phyloP scores from a whole-genome alignment of 2,888 invertebrate species.

The Chrysolina haemoptera region DNA sequence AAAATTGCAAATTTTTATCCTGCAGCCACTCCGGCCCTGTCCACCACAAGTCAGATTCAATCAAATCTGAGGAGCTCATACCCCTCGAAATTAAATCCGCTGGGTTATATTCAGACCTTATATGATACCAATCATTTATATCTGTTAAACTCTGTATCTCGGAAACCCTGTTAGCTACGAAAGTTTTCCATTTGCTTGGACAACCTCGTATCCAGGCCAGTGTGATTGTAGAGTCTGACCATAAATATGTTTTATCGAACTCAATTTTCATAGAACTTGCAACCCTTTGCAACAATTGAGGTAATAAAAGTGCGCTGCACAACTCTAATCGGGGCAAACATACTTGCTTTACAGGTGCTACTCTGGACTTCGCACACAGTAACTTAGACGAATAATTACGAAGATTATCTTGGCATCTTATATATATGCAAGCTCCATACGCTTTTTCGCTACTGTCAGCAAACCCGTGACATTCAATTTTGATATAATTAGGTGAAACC shows the following conservation, averaged over 20 bases:
- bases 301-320: slow-evolving; percentile 25
- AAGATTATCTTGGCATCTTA: slow-evolving; percentile 20
- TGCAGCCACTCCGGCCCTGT: not conserved
- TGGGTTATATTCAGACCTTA: slow-evolving; percentile 1
- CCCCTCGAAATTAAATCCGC: slow-evolving; percentile 29
- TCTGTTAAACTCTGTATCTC: slow-evolving; percentile 23
- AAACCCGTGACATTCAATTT: slow-evolving; percentile 5
- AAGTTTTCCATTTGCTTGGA: slow-evolving; percentile 29
- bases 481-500: slow-evolving; percentile 16
- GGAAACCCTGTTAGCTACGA: slow-evolving; percentile 31
- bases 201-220: slow-evolving; percentile 28
- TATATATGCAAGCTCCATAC: slow-evolving; percentile 43
- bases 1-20: not conserved
- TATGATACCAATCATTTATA: slow-evolving; percentile 7
- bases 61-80: not conserved
- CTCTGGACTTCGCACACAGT: slow-evolving; percentile 35
- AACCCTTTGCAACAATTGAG: slow-evolving; percentile 25
- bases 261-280: not conserved
- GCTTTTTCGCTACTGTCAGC: slow-evolving; percentile 25
- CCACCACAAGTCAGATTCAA: slow-evolving; percentile 15
- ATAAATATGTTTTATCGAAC: slow-evolving; percentile 19
- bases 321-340: slow-evolving; percentile 33
- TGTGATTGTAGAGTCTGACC: slow-evolving; percentile 38
- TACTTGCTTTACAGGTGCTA: slow-evolving; percentile 36
- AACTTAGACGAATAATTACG: slow-evolving; percentile 2